Base-by-base conservation (phyloP, 2,797 vertebrate species). In the Gadopsis marmoratus region DNA sequence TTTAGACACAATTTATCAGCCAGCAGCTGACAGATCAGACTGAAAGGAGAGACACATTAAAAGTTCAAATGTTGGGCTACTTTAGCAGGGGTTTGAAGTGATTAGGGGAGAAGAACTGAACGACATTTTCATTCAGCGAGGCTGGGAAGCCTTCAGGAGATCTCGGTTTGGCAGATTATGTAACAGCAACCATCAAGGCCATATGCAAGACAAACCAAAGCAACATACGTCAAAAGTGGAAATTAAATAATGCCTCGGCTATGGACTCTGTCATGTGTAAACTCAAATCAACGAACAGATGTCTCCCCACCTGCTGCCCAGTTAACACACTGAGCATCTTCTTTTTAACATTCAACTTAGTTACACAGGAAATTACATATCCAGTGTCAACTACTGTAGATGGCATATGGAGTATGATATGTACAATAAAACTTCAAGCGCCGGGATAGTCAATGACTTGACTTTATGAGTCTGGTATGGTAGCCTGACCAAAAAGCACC, bases 1-100 rank as follows among this genome's bases (percentile, higher is more conserved):
- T 93, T 94, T 89, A 92, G 90, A 92, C 83, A 74, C 86, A 83
- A 87, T 92, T 90, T 94, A 93, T 94, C 93, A 93, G 89, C 81
- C 87, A 59, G 90, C 85, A 75, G 91, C 89, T 92, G 87, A 89
- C 2, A 9, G 55, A 76, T 74, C 75, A 62, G 71, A 81, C 56
- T 3, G 79, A 4, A 71, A 76, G 43, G n/a, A 84, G 33, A 69
- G 71, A 56, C 59, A 31, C 54, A 87, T 86, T 90, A 85, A 86
- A 92, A 90, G 89, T 91, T 88, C 64, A 92, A 85, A 80, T 84
- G 86, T 74, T 62, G 87, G 70, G 69, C 68, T 41, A 12, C 74
- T 72, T 75, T 71, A 37, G 88, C 80, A 29, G 80, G 82, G 66
- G 74, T 73, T 70, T 86, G 68, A 73, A 78, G 84, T 82, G 82